Evolutionary conservation across 2,888 invertebrate genomes (phyloP).

Genomic region (Pristionchus fissidentatus): DNA sequence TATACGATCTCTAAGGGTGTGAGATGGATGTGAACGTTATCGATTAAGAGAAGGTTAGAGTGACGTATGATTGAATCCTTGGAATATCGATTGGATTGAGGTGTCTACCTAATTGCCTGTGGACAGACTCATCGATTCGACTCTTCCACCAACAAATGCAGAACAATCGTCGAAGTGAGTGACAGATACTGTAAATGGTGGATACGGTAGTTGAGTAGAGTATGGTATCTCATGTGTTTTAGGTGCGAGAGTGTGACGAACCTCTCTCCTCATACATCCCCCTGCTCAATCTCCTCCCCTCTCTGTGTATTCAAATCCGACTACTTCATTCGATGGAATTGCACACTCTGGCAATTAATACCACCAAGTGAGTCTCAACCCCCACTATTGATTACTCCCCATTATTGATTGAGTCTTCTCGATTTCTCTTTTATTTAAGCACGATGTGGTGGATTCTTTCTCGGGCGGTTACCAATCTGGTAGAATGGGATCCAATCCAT

Average conservation of each 20-base stretch:
- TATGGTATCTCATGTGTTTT: too few species aligned
- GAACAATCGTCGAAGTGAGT: slow-evolving; percentile 39
- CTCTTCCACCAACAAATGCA: neutral
- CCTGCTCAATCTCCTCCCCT: neutral
- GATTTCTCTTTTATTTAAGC: neutral
- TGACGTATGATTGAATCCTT: too few species aligned
- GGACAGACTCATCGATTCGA: slow-evolving; percentile 45
- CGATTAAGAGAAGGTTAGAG: slow-evolving; percentile 18
- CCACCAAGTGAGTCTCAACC: neutral
- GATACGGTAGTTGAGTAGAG: too few species aligned
- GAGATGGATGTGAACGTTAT: slow-evolving; percentile 49
- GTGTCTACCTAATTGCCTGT: neutral
- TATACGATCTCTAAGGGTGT: slow-evolving; percentile 58
- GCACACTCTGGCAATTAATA: slow-evolving; percentile 23
- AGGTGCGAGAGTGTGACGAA: slow-evolving; percentile 46
- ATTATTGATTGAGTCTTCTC: too few species aligned
- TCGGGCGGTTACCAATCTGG: slow-evolving; percentile 23
- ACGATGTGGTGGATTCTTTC: slow-evolving; percentile 23
- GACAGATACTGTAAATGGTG: too few species aligned
- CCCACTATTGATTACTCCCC: neutral
- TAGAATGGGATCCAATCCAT: slow-evolving; percentile 20
- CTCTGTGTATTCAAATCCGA: slow-evolving; percentile 11
- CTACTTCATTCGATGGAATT: neutral
- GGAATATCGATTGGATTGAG: too few species aligned
- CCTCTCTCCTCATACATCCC: slow-evolving; percentile 35